Base-by-base conservation (phyloP, 1,140 invertebrate genomes). In the Caenorhabditis elegans region DNA sequence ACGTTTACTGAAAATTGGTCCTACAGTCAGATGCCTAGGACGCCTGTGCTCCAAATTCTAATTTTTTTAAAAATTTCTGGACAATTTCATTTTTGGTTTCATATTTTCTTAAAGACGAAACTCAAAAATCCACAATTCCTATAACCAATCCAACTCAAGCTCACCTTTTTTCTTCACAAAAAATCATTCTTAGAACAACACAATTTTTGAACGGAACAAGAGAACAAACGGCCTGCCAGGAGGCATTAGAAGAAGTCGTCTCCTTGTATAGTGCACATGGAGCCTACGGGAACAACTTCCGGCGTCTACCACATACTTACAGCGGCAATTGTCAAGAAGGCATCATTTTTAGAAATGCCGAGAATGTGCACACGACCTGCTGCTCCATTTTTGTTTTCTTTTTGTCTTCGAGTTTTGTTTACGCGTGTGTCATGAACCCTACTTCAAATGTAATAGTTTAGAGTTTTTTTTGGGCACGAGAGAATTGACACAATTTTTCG, bases 261-360 rank as follows among this genome's bases (percentile, higher is more conserved):
- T 31, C 60, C 60, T 70, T 70, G 60, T 70, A 70, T 70, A 70
- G 60, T 70, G 60, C 34, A 39, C 24, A 8, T 3, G 22, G 24
- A 22, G 49, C 53, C 6, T 15, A 22, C 36, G 34, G 60, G 60
- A 70, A 70, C 60, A 70, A 70, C 60, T 70, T 70, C 60, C 60
- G 60, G 60, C 31, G 60, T 70, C 26, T 70, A 70, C 60, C 60
- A 34, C 13, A 10, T 70, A 34, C 60, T 70, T 70, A 70, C 60
- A 70, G 60, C 26, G 60, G 60, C 60, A 70, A 70, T 70, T 70
- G 60, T 70, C 60, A 70, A 70, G 34, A 24, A 70, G 60, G 28
- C 60, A 36, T 34, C 24, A 26, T 53, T 70, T 70, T 70, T 70
- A 10, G 60, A 70, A 70, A 70, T 70, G 60, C 60, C 60, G 60